phyloP scores from a whole-genome alignment of 1,140 invertebrate genomes.

The Drosophila aff. region DNA sequence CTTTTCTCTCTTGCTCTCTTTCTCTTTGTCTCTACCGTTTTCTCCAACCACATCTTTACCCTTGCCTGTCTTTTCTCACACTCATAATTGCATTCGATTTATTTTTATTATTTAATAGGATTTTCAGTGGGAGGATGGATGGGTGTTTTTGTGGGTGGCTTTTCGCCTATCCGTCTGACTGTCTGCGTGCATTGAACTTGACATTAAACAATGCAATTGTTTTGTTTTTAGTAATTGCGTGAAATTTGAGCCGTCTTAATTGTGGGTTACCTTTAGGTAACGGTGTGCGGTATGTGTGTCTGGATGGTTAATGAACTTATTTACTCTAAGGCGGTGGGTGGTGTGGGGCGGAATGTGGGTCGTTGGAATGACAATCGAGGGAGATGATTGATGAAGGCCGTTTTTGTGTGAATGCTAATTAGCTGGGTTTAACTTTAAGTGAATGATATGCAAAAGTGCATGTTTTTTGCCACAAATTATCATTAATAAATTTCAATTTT shows the following conservation, averaged over 20 bases:
- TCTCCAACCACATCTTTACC: background rate
- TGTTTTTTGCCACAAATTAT: constrained; percentile 1
- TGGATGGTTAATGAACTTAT: constrained; percentile 52
- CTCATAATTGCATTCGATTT: constrained; percentile 59
- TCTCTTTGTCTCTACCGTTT: background rate
- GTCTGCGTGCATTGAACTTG: constrained; percentile 78
- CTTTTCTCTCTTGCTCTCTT: constrained; percentile 34
- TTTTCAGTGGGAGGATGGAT: constrained; percentile 54
- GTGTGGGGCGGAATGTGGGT: constrained; percentile 49
- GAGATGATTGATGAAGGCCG: constrained; percentile 30
- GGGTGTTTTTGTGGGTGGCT: constrained; percentile 42
- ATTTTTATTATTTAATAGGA: constrained; percentile 74
- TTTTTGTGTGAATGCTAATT: constrained; percentile 34
- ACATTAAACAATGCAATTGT: constrained; percentile 73
- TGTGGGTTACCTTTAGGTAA: constrained; percentile 68
- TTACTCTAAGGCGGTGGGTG: constrained; percentile 10
- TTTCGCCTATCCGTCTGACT: constrained; percentile 24
- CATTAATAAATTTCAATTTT: constrained; percentile 5
- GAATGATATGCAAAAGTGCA: constrained; percentile 14
- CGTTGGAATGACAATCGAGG: constrained; percentile 28
- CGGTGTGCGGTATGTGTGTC: constrained; percentile 15
- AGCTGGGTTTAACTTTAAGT: constrained; percentile 24
- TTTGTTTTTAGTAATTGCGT: constrained; percentile 76
- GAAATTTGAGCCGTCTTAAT: constrained; percentile 70
- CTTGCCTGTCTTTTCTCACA: background rate